Conservation (phyloP, 2,797 vertebrate genomes). For the Phrynocephalus guinanensis region DNA sequence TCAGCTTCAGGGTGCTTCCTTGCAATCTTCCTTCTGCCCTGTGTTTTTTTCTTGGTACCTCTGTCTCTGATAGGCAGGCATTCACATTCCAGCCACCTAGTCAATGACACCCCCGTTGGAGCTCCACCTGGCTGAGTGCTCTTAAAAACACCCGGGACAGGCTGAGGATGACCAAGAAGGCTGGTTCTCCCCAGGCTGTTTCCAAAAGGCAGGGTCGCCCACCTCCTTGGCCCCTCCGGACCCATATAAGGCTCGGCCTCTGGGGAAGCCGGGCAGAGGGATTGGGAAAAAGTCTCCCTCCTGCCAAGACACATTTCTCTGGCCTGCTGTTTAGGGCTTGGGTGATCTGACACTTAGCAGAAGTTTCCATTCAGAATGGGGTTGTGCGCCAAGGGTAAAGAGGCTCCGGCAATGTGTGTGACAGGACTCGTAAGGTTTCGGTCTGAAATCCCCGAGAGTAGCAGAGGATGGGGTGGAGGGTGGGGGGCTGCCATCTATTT, state of each 20-base stretch:
- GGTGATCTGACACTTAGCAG: not conserved
- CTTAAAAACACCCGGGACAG: no score
- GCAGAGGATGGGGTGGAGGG: not conserved
- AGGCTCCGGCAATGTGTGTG: no score
- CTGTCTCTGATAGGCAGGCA: no score
- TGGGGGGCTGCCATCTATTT: not conserved
- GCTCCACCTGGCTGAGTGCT: no score
- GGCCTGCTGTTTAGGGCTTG: not conserved
- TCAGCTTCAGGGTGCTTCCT: no score
- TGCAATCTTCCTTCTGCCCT: no score
- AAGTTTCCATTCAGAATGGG: not conserved
- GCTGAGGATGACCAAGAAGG: no score
- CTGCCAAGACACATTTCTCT: not conserved
- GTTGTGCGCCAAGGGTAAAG: no score
- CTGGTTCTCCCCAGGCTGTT: not conserved
- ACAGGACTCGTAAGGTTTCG: not conserved
- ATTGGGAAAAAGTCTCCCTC: not conserved
- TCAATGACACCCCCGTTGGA: no score
- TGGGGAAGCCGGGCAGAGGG: not conserved
- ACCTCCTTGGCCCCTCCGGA: not conserved
- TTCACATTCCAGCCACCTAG: no score
- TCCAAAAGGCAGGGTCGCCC: fast-evolving
- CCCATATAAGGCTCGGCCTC: constrained; percentile 13
- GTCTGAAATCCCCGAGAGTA: not conserved
- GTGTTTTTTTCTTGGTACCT: no score